Evolutionary conservation across 2,888 invertebrate species (phyloP).

Genomic region (Morinoia aosen): DNA sequence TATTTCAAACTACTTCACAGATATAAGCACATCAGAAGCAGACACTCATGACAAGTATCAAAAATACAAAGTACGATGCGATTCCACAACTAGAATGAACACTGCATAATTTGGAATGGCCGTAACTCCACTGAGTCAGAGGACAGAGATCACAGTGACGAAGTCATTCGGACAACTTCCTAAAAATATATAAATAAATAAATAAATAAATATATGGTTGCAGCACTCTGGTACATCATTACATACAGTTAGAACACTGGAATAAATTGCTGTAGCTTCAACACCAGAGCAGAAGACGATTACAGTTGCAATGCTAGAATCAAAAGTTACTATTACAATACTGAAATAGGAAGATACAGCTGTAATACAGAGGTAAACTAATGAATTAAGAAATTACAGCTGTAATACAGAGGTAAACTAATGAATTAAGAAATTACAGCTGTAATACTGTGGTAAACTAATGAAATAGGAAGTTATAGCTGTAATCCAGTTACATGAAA

Average conservation of each 20-base stretch:
- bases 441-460: background rate
- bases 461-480: background rate
- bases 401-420: background rate
- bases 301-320: background rate
- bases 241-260: background rate
- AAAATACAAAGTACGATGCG: background rate
- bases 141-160: background rate
- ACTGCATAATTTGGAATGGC: background rate
- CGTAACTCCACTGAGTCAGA: background rate
- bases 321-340: background rate
- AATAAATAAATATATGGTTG: background rate
- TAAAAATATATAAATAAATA: background rate
- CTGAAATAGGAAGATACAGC: background rate
- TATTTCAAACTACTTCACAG: conserved; percentile 13
- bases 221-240: background rate
- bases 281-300: background rate
- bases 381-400: background rate
- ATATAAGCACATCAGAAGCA: background rate
- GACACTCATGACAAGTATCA: background rate
- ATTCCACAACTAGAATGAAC: background rate
- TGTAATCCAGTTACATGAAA: background rate
- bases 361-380: background rate
- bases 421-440: background rate
- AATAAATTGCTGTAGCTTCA: no score
- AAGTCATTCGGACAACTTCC: background rate